Percentiles rank a stretch among this genome's conserved stretches.
phyloP scores from a whole-genome alignment of 2,888 invertebrate species.

The Anticlea derivata region DNA sequence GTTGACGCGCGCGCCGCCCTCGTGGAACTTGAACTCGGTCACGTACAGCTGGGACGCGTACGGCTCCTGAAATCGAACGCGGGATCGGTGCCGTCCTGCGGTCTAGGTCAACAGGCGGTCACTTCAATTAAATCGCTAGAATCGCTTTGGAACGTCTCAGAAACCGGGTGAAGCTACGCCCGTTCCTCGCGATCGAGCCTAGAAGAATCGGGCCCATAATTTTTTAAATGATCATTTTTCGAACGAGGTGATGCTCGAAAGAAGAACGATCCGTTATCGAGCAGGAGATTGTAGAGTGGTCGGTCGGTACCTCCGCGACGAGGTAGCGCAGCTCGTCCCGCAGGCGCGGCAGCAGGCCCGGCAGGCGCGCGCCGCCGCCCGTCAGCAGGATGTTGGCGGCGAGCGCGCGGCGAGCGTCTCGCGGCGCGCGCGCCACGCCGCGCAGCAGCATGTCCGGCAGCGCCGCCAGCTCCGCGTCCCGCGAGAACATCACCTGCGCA shows the following conservation, averaged over 20 bases:
- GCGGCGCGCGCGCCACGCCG: constrained; percentile 48
- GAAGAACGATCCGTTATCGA: too few relatives aligned
- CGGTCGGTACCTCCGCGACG: constrained; percentile 69
- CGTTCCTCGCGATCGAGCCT: too few relatives aligned
- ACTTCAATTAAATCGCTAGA: too few relatives aligned
- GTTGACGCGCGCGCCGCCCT: constrained; percentile 89
- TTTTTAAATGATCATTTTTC: too few relatives aligned
- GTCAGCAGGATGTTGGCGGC: constrained; percentile 93
- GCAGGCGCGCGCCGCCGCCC: constrained; percentile 93
- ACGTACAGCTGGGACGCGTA: constrained; percentile 49
- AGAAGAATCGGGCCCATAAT: too few relatives aligned
- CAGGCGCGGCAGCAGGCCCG: constrained; percentile 92
- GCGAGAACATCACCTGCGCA: constrained; percentile 88
- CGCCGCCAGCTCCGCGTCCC: constrained; percentile 87
- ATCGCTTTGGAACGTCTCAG: too few relatives aligned
- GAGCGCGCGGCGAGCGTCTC: constrained; percentile 89
- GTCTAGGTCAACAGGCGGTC: too few relatives aligned
- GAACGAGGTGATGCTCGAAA: too few relatives aligned
- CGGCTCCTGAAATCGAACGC: constrained; percentile 14
- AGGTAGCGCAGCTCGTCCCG: constrained; percentile 89
- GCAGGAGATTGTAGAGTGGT: too few relatives aligned
- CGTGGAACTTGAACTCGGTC: constrained; percentile 88
- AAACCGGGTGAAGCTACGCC: too few relatives aligned
- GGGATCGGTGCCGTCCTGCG: too few relatives aligned
- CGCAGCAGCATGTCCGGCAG: constrained; percentile 60